phyloP scores from a whole-genome alignment of 2,113 vertebrate species.

The Caretta caretta region DNA sequence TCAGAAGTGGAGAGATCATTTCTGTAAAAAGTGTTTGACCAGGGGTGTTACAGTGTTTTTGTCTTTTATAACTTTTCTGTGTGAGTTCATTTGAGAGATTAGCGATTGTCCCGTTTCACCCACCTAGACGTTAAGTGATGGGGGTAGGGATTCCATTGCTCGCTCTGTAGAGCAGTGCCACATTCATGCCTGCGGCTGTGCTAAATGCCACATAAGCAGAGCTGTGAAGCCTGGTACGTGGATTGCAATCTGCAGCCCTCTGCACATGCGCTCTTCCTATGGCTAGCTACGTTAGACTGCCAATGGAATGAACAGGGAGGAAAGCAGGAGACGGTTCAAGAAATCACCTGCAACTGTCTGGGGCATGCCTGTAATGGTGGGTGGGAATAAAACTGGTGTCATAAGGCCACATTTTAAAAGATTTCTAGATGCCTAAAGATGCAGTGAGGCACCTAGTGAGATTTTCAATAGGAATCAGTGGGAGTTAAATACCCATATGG shows the following conservation, averaged over 20 bases:
- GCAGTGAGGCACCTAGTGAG: neutral
- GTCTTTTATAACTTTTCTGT: too few species aligned
- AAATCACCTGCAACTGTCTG: neutral
- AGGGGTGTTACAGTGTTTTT: too few species aligned
- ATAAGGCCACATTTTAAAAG: neutral
- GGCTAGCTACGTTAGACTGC: too few species aligned
- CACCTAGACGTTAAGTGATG: too few species aligned
- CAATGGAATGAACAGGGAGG: neutral
- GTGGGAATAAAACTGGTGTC: neutral
- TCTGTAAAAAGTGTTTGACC: too few species aligned
- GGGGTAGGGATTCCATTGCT: neutral
- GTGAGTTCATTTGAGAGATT: too few species aligned
- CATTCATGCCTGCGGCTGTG: neutral
- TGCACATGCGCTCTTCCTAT: too few species aligned
- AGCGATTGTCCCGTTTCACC: too few species aligned
- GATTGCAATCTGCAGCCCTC: too few species aligned
- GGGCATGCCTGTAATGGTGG: too few species aligned
- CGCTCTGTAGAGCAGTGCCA: neutral
- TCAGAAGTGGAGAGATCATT: too few species aligned
- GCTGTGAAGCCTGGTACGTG: too few species aligned
- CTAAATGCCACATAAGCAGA: neutral
- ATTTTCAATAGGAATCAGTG: neutral
- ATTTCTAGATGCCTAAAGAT: neutral
- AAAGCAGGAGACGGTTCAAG: neutral
- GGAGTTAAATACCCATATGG: neutral